Percentiles rank a stretch among this genome's conserved stretches.
Conservation (phyloP, 2,888 invertebrate genomes). For the Ophion slaviceki region DNA sequence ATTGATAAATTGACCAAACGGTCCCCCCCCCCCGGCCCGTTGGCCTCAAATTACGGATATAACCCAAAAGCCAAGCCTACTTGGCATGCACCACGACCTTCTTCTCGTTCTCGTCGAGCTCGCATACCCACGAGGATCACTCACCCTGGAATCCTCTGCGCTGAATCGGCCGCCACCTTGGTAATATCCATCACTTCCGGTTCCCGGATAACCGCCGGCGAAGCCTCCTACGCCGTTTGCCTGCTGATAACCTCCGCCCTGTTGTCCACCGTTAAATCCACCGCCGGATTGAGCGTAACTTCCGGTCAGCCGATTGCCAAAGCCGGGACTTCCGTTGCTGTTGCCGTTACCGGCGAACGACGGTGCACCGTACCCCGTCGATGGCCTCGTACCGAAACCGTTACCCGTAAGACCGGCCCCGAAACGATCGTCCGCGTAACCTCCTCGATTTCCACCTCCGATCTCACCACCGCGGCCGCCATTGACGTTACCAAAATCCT, state of each 20-base stretch:
- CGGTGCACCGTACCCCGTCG: constrained; percentile 59
- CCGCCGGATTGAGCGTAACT: constrained; percentile 70
- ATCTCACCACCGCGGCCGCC: constrained; percentile 35
- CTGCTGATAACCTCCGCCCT: constrained; percentile 57
- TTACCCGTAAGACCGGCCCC: constrained; percentile 55
- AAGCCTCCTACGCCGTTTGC: constrained; percentile 63
- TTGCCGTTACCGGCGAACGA: constrained; percentile 57
- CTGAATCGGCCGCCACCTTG: constrained; percentile 63
- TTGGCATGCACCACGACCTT: too few relatives aligned
- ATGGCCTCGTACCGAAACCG: constrained; percentile 60
- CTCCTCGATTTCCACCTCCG: constrained; percentile 55
- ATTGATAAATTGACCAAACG: too few relatives aligned
- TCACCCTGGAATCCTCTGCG: constrained; percentile 75
- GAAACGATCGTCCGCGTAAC: constrained; percentile 61
- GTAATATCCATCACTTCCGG: constrained; percentile 60
- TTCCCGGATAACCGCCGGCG: constrained; percentile 63
- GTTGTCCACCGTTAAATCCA: constrained; percentile 58
- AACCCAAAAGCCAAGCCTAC: too few relatives aligned
- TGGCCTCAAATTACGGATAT: too few relatives aligned
- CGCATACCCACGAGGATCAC: constrained; percentile 35
- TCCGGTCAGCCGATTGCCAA: constrained; percentile 67
- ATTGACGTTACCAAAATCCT: constrained; percentile 60
- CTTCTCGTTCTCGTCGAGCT: too few relatives aligned
- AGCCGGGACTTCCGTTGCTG: constrained; percentile 54
- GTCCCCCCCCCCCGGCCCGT: too few relatives aligned